Base-by-base conservation (phyloP, 2,797 vertebrate species). In the Pogonophryne albipinna region DNA sequence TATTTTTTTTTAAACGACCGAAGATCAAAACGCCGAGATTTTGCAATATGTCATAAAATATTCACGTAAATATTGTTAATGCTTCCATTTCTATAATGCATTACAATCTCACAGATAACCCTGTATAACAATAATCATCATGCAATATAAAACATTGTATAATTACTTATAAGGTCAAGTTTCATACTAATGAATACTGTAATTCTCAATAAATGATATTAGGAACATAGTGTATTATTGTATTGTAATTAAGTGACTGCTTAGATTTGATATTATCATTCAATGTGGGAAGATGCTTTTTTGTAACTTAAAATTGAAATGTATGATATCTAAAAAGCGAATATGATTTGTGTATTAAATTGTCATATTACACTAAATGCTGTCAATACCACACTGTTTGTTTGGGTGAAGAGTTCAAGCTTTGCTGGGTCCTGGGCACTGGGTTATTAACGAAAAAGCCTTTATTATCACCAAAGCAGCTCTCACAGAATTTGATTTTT, bases 11-110 rank as follows among this genome's bases (percentile, higher is more conserved):
- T 1, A 38, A 9, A 38, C 2, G 6, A 38, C 34, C 34, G 2
- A 38, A 38, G 8, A 9, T 38, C 34, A 38, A 38, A 38, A 38
- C 34, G 8, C 34, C 1, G 34, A 38, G 8, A 38, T 38, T 38
- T 38, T 38, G n/a, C 7, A 59, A 10, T n/a, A 10, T n/a, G 47
- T 42, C 3, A 15, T 62, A 7, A 53, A 74, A 70, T 41, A 0
- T 60, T 49, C 34, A 9, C 6, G 34, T 38, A 8, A 8, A 38
- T 38, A 9, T 38, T 38, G 34, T 38, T 38, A 38, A 38, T 9
- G 34, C 7, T 34, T 27, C 9, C 67, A 70, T 55, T 61, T 82
- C 34, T 38, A 38, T 38, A 38, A 38, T 38, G 34, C 34, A 38
- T 38, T 38, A 38, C 34, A 38, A 6, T 38, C 8, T 38, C 8